Evolutionary conservation across 2,797 vertebrate species (phyloP).

Genomic region (Pachyuromys duprasi): DNA sequence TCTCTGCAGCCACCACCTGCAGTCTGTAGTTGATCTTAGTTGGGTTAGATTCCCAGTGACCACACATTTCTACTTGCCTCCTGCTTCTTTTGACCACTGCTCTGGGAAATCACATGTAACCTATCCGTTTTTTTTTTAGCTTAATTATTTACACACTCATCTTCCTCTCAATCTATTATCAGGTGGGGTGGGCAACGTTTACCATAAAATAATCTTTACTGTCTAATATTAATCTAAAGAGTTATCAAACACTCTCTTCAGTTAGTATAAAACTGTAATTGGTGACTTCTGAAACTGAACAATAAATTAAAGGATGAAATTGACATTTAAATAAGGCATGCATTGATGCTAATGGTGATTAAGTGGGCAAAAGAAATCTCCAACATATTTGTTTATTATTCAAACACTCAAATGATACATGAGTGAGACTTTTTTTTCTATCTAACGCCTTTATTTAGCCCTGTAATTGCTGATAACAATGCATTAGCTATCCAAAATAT

Average conservation of each 20-base stretch:
- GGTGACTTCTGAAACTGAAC: conserved; percentile 7
- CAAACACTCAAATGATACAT: not conserved
- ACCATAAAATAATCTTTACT: not conserved
- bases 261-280: not conserved
- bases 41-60: not conserved
- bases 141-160: not conserved
- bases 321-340: conserved; percentile 2
- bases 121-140: not conserved
- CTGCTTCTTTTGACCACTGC: not conserved
- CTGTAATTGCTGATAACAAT: not conserved
- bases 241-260: not conserved
- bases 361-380: not conserved
- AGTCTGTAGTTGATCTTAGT: not conserved
- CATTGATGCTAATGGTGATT: not conserved
- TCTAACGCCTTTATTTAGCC: not conserved
- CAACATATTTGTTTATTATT: not conserved
- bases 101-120: not conserved
- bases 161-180: not conserved
- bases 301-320: conserved; percentile 39
- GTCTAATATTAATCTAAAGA: not conserved
- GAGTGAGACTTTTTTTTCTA: not conserved
- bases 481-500: not conserved
- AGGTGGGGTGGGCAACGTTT: not conserved
- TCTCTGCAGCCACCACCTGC: not conserved
- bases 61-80: no score